Evolutionary conservation across 2,888 invertebrate genomes (phyloP).

Genomic region (Peribatodes rhomboidaria): DNA sequence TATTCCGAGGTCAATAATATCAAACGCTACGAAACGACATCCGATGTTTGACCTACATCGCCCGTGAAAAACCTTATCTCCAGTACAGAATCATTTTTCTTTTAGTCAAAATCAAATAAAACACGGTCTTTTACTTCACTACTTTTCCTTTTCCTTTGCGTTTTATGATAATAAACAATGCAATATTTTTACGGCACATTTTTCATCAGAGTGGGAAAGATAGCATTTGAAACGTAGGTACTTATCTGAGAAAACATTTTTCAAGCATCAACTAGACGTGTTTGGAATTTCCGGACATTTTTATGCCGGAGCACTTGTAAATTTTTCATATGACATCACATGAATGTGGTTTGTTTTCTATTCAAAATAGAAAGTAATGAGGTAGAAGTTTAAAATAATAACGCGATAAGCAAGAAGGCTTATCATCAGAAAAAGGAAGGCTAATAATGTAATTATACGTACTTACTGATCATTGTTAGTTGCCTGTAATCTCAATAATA

Average conservation of each 20-base stretch:
- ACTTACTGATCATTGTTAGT: too few species aligned
- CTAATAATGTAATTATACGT: too few species aligned
- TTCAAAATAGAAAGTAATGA: too few species aligned
- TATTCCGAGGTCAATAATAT: background rate
- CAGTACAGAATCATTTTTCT: conserved; percentile 13
- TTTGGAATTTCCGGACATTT: background rate
- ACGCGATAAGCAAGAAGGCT: too few species aligned
- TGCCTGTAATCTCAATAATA: too few species aligned
- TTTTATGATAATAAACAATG: conserved; percentile 36
- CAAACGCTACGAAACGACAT: conserved; percentile 12
- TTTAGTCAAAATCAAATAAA: conserved; percentile 33
- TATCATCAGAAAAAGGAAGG: too few species aligned
- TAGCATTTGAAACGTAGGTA: conserved; percentile 34
- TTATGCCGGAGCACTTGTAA: background rate
- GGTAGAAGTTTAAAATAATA: too few species aligned
- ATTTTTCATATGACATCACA: too few species aligned
- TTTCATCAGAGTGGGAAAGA: conserved; percentile 31
- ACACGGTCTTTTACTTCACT: conserved; percentile 25
- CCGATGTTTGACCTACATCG: conserved; percentile 17
- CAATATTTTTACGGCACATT: conserved; percentile 36
- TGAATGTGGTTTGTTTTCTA: too few species aligned
- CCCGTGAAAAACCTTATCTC: conserved; percentile 6
- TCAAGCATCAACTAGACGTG: conserved; percentile 22
- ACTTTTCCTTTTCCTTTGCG: conserved; percentile 13
- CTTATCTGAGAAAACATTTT: conserved; percentile 36